These are phyloP conservation scores for Discoglossus pictus DNA, from an alignment of 2,797 vertebrate species.

Conservation along the genomic window DNA sequence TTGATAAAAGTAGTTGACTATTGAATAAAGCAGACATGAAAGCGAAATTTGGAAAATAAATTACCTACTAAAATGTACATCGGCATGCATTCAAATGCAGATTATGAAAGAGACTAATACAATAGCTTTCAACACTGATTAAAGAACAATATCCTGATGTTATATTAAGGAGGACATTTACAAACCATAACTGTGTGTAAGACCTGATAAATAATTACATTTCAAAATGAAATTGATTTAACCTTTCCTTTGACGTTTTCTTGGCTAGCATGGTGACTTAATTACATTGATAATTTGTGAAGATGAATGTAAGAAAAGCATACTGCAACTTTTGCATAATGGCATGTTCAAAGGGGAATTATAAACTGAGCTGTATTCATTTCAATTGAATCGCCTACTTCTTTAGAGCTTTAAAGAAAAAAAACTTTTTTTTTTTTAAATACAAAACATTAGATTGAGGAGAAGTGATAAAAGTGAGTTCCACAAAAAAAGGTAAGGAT, in stretches of 20 bases:
- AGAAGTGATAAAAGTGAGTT: too few species aligned
- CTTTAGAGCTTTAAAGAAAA: too few species aligned
- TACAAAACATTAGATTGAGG: too few species aligned
- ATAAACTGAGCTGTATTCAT: too few species aligned
- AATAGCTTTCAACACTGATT: constrained; percentile 12
- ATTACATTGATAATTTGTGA: neutral
- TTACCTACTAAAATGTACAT: too few species aligned
- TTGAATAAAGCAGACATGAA: too few species aligned
- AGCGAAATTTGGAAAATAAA: too few species aligned
- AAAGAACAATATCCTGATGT: constrained; percentile 6
- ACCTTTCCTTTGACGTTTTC: constrained; percentile 3
- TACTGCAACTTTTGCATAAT: constrained; percentile 2
- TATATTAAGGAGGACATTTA: neutral
- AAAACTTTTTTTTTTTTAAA: too few species aligned
- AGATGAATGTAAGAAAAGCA: neutral
- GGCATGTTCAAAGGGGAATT: too few species aligned
- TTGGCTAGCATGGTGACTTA: constrained; percentile 3
- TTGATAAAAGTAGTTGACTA: too few species aligned
- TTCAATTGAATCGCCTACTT: too few species aligned
- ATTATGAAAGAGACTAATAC: neutral
- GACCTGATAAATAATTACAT: constrained; percentile 15
- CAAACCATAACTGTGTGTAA: constrained; percentile 17
- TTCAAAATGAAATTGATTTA: constrained; percentile 5
- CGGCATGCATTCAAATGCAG: neutral
- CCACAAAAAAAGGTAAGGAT: too few species aligned